Evolutionary conservation across 2,888 invertebrate genomes (phyloP), one percentile per base, ranked within the genome.

Genomic region (Caenorhabditis angaria): DNA sequence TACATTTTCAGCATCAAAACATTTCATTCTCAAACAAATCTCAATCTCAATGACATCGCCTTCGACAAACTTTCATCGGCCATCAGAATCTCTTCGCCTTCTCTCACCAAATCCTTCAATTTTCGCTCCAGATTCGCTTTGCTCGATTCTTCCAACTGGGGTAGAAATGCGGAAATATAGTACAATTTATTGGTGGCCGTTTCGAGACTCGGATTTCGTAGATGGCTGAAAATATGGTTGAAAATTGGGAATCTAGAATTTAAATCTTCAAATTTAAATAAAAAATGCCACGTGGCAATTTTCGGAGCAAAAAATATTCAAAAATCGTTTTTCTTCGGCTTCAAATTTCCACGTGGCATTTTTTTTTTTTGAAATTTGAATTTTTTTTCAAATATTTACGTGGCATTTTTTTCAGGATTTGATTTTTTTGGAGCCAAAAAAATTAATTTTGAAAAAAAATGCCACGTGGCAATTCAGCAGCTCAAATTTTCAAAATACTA

Each of bases 81-180:
- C 1, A 97, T 94, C 80, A 94, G 91, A 63, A 97, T 90, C 87
- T 94, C 93, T 62, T 92, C 92, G 0, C 94, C 95, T 88, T 95
- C 92, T 67, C 89, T 90, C 24, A 97, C 94, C 66, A 99, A 90
- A 82, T 97, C 97, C 5, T 28, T n/a, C 4, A 56, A 22, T 56
- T 56, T 25, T 53, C 41, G 32, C 41, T 60, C 92, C 76, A 99
- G 91, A 90, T 99, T 99, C 59, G 91, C 91, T 81, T 93, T 91
- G 0, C 96, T 97, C 81, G 91, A 91, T 85, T 93, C 93, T 88
- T 95, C 95, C 84, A 97, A 94, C 81, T 94, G 94, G 76, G 93
- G 92, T 24, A 97, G 93, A 12, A 85, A 66, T 8, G 75, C 56
- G 18, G 92, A 92, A 29, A 94, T 92, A 92, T 97, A 94, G 88